Conservation (phyloP, 1,140 invertebrate genomes). For the Rhynchophorus ferrugineus region DNA sequence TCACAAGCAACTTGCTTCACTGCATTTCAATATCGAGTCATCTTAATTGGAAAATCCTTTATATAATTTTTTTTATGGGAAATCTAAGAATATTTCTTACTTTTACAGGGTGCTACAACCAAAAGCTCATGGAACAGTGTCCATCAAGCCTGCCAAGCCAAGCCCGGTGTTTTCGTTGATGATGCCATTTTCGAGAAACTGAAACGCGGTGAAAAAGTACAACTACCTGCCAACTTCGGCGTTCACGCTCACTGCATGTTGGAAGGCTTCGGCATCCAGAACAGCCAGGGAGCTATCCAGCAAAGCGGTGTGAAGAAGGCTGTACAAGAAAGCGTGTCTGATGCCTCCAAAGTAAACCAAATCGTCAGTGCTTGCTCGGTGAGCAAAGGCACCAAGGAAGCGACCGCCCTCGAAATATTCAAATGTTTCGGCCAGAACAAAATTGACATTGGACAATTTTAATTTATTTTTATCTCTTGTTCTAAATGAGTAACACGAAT, state of each 20-base stretch:
- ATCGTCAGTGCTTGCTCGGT: slow-evolving; percentile 5
- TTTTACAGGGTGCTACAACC: slow-evolving; percentile 8
- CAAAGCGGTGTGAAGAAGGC: background rate
- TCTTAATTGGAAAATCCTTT: too few species aligned
- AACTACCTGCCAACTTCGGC: slow-evolving; percentile 8
- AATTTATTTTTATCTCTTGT: too few species aligned
- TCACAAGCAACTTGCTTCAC: too few species aligned
- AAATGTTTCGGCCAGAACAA: slow-evolving; percentile 9
- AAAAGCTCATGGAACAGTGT: slow-evolving; percentile 9
- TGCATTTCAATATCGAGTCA: too few species aligned
- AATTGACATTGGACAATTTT: slow-evolving; percentile 17
- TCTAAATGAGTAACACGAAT: too few species aligned
- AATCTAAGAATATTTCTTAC: background rate
- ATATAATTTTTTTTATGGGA: too few species aligned
- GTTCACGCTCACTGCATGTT: slow-evolving; percentile 17
- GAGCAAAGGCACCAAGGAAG: slow-evolving; percentile 6
- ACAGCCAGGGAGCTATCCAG: background rate
- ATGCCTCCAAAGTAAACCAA: background rate
- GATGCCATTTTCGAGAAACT: slow-evolving; percentile 11
- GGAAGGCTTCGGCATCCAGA: slow-evolving; percentile 4
- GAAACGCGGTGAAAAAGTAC: slow-evolving; percentile 8
- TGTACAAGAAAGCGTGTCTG: background rate
- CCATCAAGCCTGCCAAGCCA: slow-evolving; percentile 7
- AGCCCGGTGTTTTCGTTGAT: slow-evolving; percentile 1
- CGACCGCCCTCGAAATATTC: slow-evolving; percentile 13